Conservation (phyloP, 2,797 vertebrate genomes). For the Podarcis siculus region DNA sequence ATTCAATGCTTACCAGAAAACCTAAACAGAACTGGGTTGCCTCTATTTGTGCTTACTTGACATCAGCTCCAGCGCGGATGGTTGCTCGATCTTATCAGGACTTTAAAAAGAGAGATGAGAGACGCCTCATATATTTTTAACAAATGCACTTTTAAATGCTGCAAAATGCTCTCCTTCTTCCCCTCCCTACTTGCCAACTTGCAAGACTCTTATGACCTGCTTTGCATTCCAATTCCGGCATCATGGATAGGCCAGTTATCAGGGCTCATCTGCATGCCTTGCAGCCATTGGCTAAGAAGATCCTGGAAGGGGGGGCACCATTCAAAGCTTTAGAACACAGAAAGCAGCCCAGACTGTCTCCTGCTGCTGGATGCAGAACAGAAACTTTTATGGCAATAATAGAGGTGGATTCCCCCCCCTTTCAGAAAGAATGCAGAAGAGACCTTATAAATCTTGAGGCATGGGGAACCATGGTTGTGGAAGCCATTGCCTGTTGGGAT, state of each 20-base stretch:
- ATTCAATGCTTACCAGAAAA: neutral
- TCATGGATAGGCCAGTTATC: neutral
- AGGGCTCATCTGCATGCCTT: slow-evolving; percentile 5
- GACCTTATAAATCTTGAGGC: neutral
- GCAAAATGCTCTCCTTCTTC: neutral
- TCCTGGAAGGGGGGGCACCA: neutral
- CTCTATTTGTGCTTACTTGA: neutral
- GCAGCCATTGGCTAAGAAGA: slow-evolving; percentile 3
- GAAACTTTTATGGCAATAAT: neutral
- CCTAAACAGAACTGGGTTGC: neutral
- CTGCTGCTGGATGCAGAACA: no score
- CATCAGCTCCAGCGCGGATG: neutral
- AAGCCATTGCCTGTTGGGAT: no score
- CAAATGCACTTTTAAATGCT: neutral
- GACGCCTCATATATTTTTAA: neutral
- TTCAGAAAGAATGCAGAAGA: neutral
- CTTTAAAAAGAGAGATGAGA: neutral
- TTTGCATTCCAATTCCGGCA: neutral
- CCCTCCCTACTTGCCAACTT: neutral
- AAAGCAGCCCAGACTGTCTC: neutral
- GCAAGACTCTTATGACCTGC: neutral
- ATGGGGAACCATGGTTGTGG: no score
- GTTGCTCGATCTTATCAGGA: neutral
- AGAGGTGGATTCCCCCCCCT: neutral
- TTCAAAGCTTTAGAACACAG: neutral